Evolutionary conservation across 2,113 vertebrate genomes (phyloP), one percentile per base, ranked within the genome.

Genomic region (Etia nguti): DNA sequence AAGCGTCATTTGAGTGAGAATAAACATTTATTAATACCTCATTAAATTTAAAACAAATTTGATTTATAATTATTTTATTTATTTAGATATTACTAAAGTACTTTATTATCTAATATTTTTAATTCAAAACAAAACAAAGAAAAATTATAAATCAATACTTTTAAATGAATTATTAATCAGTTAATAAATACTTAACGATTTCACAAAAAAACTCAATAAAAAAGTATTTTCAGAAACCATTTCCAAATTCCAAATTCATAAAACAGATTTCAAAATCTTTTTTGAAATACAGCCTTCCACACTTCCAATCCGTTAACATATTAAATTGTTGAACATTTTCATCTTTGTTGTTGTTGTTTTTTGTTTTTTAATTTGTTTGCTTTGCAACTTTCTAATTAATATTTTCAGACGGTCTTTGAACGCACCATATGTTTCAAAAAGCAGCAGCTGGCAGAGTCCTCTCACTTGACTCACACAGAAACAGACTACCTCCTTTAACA

Each of bases 361-460:
- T 20, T 60, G 6, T 62, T 62, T 6, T 24, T 48, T 26, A 26
- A 18, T 22, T 38, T 65, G 60, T 38, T 38, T 68, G 20, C 13
- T 6, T 46, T 73, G 22, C 13, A 46, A 46, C 38, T 26, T 73
- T 26, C 5, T 29, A 48, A 2, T 29, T 73, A 73, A 73, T 46
- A 20, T 18, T 48, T 48, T 75, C 70, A 86, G 55, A 86, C 18
- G 4, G 31, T 13, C 26, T 11, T 0, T 87, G 79, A 95, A 94
- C 48, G 81, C 52, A 62, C 3, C 93, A 20, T 26, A 1, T 11
- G 31, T 75, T 80, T 82, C 8, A 48, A 13, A 89, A 65, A 86
- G 62, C 82, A 87, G 73, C 89, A 91, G 87, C 90, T 93, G 88
- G 82, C 6, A 10, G 60, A 26, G 34, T 38, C 60, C 60, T 13